Evolutionary conservation across 2,113 vertebrate species (phyloP).

Genomic region (Puffinus mauretanicus): DNA sequence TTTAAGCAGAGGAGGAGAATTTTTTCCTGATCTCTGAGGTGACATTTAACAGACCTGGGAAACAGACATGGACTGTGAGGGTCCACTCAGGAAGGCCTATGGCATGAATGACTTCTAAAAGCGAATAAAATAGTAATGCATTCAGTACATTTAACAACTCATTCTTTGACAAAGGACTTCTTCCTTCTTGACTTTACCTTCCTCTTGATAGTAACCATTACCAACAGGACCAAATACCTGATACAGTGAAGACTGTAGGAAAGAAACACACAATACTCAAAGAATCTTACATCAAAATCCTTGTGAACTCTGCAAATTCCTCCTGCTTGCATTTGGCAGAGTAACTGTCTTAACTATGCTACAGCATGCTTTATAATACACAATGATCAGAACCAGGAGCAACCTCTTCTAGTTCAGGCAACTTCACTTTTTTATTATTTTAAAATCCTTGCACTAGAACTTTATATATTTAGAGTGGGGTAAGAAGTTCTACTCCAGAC

Average conservation of each 20-base stretch:
- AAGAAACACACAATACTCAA: background rate
- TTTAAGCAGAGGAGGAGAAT: background rate
- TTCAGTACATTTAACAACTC: background rate
- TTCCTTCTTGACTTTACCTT: constrained; percentile 8
- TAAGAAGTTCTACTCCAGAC: background rate
- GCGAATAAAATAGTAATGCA: background rate
- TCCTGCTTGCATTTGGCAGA: background rate
- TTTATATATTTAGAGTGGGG: background rate
- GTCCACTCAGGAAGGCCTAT: background rate
- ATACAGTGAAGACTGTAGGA: background rate
- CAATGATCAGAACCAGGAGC: background rate
- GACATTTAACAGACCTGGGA: constrained; percentile 49
- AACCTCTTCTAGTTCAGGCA: background rate
- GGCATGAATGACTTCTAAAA: constrained; percentile 21
- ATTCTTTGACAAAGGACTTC: background rate
- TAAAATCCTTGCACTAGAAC: background rate
- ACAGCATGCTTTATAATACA: background rate
- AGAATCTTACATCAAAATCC: background rate
- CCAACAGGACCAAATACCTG: background rate
- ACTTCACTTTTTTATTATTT: background rate
- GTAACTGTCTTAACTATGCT: background rate
- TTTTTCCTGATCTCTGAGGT: constrained; percentile 32
- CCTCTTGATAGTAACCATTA: background rate
- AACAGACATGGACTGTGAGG: background rate
- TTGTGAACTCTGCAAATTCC: background rate